Evolutionary conservation across 23 tunicate species (phyloP).

Genomic region (Clavelina lepadiformis): DNA sequence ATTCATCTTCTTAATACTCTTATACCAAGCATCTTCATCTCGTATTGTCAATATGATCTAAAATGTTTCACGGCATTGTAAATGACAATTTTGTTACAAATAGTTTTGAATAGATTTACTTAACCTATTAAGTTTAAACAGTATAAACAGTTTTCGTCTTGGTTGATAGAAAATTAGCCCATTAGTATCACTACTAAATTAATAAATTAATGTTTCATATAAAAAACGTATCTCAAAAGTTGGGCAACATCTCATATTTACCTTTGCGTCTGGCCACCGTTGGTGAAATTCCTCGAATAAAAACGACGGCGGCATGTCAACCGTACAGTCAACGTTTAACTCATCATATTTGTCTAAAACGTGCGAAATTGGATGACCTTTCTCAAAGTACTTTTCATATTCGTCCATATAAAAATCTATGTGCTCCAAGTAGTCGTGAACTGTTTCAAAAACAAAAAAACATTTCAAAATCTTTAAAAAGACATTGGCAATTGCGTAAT

Average conservation of each 20-base stretch:
- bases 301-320: slow-evolving; percentile 56
- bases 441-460: slow-evolving; percentile 12
- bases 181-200: no score
- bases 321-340: slow-evolving; percentile 13
- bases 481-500: no score
- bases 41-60: slow-evolving; percentile 38
- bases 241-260: no score
- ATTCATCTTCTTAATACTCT: slow-evolving; percentile 50
- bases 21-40: slow-evolving; percentile 44
- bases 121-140: no score
- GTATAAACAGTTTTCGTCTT: no score
- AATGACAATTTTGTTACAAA: no score
- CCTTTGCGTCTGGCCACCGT: slow-evolving; percentile 49
- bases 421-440: slow-evolving; percentile 43
- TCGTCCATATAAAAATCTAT: slow-evolving; percentile 31
- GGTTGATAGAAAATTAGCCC: no score
- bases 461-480: slow-evolving; percentile 3
- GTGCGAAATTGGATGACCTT: neutral
- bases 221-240: no score
- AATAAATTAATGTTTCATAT: no score
- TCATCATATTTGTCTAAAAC: slow-evolving; percentile 37
- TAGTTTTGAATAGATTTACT: no score
- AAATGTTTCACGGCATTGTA: neutral
- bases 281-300: slow-evolving; percentile 38
- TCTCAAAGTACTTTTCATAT: slow-evolving; percentile 11